These are phyloP conservation scores for Meriones psammophilus DNA, from an alignment of 2,797 vertebrate species.

Conservation along the genomic window DNA sequence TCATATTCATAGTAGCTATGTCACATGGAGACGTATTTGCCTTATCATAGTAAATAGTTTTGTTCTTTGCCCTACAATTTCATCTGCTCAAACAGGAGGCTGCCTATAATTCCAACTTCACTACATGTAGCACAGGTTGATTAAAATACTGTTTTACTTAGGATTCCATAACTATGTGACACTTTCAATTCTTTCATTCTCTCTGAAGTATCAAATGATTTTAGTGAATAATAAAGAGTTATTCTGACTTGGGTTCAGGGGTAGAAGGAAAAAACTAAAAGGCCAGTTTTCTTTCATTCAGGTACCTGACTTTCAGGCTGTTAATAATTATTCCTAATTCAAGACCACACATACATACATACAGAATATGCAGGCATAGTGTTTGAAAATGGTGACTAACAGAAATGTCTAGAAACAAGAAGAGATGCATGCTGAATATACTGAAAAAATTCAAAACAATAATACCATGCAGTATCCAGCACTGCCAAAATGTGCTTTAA, in stretches of 20 bases:
- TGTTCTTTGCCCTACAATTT: not conserved
- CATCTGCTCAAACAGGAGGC: not conserved
- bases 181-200: slow-evolving; percentile 9
- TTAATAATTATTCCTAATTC: not conserved
- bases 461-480: not conserved
- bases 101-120: not conserved
- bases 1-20: not conserved
- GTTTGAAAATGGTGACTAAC: not conserved
- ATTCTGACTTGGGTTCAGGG: not conserved
- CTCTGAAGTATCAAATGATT: slow-evolving; percentile 3
- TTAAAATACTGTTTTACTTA: not conserved
- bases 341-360: not conserved
- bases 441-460: not conserved
- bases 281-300: slow-evolving; percentile 4
- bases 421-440: not conserved
- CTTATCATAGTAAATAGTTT: not conserved
- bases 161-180: not conserved
- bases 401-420: not conserved
- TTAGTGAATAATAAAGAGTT: not conserved
- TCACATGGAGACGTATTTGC: not conserved
- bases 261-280: not conserved
- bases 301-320: not conserved
- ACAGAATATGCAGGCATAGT: not conserved
- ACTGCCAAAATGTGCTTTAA: not conserved
- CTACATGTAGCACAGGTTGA: not conserved